These are phyloP conservation scores for Dendroctonus ponderosae DNA, from an alignment of 1,140 invertebrate genomes.

Conservation along the genomic window DNA sequence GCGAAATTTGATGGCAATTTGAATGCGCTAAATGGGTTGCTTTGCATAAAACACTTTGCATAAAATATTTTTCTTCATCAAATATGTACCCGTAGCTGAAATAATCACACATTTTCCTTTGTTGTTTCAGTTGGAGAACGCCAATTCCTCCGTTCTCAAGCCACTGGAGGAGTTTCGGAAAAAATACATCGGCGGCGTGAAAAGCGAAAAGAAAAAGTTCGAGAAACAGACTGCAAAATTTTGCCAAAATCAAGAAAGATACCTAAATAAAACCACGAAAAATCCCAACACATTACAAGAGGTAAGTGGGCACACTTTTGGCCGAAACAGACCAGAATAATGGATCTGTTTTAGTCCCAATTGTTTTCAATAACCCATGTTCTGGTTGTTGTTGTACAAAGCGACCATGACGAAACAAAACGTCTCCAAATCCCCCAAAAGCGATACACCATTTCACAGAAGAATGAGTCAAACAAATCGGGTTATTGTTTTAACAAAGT, in stretches of 20 bases:
- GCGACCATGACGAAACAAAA: too few relatives aligned
- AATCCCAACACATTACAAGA: conserved; percentile 91
- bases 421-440: not conserved
- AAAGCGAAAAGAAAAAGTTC: conserved; percentile 96
- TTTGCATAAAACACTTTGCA: too few relatives aligned
- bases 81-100: too few relatives aligned
- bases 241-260: conserved; percentile 91
- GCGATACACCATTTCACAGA: not conserved
- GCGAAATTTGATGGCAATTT: too few relatives aligned
- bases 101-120: not conserved
- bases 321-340: too few relatives aligned
- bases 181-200: conserved; percentile 90
- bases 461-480: conserved; percentile 6
- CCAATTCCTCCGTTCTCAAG: conserved; percentile 86
- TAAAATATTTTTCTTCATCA: too few relatives aligned
- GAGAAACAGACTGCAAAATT: conserved; percentile 97
- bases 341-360: too few relatives aligned
- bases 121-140: conserved; percentile 76
- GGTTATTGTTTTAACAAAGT: conserved; percentile 9
- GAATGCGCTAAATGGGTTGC: too few relatives aligned
- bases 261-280: conserved; percentile 91
- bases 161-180: conserved; percentile 92
- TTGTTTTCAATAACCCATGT: too few relatives aligned
- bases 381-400: too few relatives aligned
- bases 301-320: conserved; percentile 58